Percentiles rank a stretch among this genome's conserved stretches.
Conservation (phyloP, 1,140 invertebrate species). For the Hyposmocoma kahamanoa region DNA sequence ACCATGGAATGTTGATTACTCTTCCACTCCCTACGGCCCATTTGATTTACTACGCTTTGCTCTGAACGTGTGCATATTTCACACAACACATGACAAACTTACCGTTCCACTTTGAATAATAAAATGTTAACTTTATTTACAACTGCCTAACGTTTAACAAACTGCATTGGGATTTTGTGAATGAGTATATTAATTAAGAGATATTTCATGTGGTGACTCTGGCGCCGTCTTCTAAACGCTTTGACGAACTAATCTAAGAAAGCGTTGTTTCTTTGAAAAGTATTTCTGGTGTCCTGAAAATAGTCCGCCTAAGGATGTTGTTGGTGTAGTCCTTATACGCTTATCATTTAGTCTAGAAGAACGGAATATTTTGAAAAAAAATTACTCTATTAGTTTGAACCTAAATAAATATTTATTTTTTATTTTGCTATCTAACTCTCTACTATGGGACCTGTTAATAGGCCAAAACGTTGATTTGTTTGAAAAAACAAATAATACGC, state of each 20-base stretch:
- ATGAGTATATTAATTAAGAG: conserved; percentile 45
- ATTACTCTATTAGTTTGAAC: no score
- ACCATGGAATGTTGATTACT: conserved; percentile 42
- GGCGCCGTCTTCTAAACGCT: conserved; percentile 43
- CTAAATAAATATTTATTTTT: no score
- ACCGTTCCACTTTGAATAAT: no score
- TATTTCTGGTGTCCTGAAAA: conserved; percentile 30
- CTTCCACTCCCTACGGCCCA: conserved; percentile 31
- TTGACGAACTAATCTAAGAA: conserved; percentile 45
- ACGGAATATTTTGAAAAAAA: no score
- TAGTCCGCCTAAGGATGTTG: background rate
- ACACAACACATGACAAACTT: conserved; percentile 10
- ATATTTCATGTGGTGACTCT: conserved; percentile 37
- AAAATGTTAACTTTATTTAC: no score
- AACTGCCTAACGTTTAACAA: no score
- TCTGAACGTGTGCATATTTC: conserved; percentile 30
- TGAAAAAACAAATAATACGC: no score
- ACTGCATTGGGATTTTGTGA: conserved; percentile 21
- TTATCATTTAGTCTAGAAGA: no score
- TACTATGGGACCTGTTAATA: no score
- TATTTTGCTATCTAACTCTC: no score
- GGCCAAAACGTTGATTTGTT: no score
- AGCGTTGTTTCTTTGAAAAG: conserved; percentile 30
- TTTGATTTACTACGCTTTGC: conserved; percentile 35
- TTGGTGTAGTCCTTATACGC: no score